phyloP scores from a whole-genome alignment of 2,113 vertebrate species.

The Leucoraja erinaceus region DNA sequence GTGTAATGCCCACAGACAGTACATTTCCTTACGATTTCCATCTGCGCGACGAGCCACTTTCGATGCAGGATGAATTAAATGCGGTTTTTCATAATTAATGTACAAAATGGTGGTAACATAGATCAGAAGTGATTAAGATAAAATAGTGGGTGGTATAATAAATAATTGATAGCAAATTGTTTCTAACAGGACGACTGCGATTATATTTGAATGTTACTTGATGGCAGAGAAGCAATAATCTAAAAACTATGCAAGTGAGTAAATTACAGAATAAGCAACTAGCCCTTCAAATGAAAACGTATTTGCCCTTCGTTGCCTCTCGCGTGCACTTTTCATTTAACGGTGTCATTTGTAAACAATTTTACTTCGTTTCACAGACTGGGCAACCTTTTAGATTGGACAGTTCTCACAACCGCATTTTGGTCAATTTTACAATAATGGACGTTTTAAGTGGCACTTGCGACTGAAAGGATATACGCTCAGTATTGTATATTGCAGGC shows the following conservation, averaged over 20 bases:
- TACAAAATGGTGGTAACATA: slow-evolving; percentile 79
- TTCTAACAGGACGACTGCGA: slow-evolving; percentile 34
- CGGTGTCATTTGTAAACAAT: slow-evolving; percentile 14
- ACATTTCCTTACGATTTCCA: slow-evolving; percentile 97
- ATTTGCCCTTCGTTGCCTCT: slow-evolving; percentile 12
- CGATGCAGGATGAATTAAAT: slow-evolving; percentile 92
- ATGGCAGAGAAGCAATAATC: slow-evolving; percentile 38
- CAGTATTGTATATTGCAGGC: background rate
- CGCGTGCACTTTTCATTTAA: slow-evolving; percentile 30
- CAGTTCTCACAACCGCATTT: background rate
- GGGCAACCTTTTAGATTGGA: background rate
- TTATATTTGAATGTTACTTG: slow-evolving; percentile 37
- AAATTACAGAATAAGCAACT: slow-evolving; percentile 26
- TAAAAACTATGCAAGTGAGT: slow-evolving; percentile 38
- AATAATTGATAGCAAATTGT: slow-evolving; percentile 56
- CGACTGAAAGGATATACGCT: background rate
- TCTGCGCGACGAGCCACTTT: slow-evolving; percentile 90
- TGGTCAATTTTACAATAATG: background rate
- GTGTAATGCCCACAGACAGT: slow-evolving; percentile 77
- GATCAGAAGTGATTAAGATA: slow-evolving; percentile 74
- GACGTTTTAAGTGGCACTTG: background rate
- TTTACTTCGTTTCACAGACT: background rate
- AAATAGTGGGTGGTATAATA: slow-evolving; percentile 66
- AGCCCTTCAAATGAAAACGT: background rate
- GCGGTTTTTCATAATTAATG: slow-evolving; percentile 93